These are phyloP conservation scores for Probaryconus sp. DNA, from an alignment of 1,140 invertebrate genomes.

Conservation along the genomic window DNA sequence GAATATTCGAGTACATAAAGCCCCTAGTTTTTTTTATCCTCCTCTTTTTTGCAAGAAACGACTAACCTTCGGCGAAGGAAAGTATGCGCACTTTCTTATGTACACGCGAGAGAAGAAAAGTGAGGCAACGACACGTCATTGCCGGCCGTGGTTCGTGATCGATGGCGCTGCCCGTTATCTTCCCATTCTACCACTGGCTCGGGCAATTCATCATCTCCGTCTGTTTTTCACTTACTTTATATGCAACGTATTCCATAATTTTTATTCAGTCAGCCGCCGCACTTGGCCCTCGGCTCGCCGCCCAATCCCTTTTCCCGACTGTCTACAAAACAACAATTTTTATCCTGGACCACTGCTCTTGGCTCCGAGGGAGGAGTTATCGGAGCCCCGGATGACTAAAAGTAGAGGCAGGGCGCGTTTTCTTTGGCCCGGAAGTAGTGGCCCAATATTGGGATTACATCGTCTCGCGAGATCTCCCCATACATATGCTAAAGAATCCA, in stretches of 20 bases:
- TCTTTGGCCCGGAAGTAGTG: slow-evolving; percentile 49
- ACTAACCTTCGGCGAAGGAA: no score
- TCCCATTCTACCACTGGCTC: slow-evolving; percentile 62
- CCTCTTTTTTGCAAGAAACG: no score
- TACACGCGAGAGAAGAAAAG: slow-evolving; percentile 51
- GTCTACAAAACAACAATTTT: slow-evolving; percentile 54
- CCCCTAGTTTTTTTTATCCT: no score
- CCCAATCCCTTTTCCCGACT: slow-evolving; percentile 46
- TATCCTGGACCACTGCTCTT: slow-evolving; percentile 38
- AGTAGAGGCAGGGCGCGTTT: slow-evolving; percentile 39
- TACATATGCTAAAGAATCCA: slow-evolving; percentile 73
- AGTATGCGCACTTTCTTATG: slow-evolving; percentile 39
- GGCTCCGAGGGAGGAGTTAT: slow-evolving; percentile 24
- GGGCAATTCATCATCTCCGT: slow-evolving; percentile 77
- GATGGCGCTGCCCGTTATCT: slow-evolving; percentile 77
- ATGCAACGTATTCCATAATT: slow-evolving; percentile 79
- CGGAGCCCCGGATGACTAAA: slow-evolving; percentile 22
- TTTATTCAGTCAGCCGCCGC: slow-evolving; percentile 76
- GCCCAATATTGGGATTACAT: slow-evolving; percentile 59
- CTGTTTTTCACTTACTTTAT: slow-evolving; percentile 79
- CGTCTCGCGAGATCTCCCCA: slow-evolving; percentile 55
- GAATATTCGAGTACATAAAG: no score
- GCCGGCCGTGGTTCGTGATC: slow-evolving; percentile 74
- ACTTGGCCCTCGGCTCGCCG: slow-evolving; percentile 41
- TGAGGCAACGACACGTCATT: slow-evolving; percentile 70